These are phyloP conservation scores for Panulirus ornatus DNA, from an alignment of 1,140 invertebrate species.

Conservation along the genomic window DNA sequence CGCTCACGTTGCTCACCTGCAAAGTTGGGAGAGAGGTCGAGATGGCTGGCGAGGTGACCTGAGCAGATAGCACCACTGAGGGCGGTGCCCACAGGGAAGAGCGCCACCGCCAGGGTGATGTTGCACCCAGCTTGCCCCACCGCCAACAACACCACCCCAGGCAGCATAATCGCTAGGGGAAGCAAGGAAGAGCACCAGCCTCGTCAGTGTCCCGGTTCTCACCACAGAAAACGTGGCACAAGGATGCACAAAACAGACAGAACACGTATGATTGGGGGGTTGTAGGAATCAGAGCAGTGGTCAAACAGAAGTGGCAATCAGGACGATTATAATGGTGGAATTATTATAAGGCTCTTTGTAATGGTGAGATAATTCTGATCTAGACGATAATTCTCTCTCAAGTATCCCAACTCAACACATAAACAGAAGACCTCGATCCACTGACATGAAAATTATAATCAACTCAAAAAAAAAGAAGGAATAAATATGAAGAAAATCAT, in stretches of 20 bases:
- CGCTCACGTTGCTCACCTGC: slow-evolving; percentile 34
- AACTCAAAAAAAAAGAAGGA: no score
- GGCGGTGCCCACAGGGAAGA: slow-evolving; percentile 39
- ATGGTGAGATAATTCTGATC: no score
- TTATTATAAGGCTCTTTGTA: no score
- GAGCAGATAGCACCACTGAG: slow-evolving; percentile 43
- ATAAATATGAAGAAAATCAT: no score
- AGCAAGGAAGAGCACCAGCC: not conserved
- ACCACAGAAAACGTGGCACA: not conserved
- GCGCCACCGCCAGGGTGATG: slow-evolving; percentile 11
- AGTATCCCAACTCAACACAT: no score
- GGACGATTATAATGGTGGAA: no score
- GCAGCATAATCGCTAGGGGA: slow-evolving; percentile 33
- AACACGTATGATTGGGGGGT: not conserved
- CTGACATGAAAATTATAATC: no score
- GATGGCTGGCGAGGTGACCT: slow-evolving; percentile 43
- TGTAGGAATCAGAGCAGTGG: not conserved
- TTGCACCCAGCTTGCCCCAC: slow-evolving; percentile 57
- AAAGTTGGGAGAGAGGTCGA: slow-evolving; percentile 49
- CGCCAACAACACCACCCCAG: slow-evolving; percentile 28
- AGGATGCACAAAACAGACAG: not conserved
- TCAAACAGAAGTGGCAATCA: no score
- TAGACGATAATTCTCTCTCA: no score
- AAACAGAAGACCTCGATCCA: no score
- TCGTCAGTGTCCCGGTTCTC: not conserved